phyloP scores from a whole-genome alignment of 2,888 invertebrate genomes.

The Zhuqinia jingwanae region DNA sequence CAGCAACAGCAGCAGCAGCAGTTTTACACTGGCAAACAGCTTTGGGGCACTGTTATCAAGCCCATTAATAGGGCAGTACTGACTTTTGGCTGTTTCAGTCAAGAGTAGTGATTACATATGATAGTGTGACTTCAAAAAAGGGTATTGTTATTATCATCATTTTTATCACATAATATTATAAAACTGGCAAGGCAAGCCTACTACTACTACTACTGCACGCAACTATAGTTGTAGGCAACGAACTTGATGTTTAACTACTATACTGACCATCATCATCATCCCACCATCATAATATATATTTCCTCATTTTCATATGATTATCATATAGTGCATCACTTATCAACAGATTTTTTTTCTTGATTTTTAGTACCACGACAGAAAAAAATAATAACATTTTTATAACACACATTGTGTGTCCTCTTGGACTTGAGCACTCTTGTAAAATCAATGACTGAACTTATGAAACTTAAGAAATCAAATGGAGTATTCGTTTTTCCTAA shows the following conservation, averaged over 20 bases:
- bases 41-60: conserved; percentile 23
- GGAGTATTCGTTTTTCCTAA: neutral
- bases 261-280: neutral
- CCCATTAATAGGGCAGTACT: conserved; percentile 28
- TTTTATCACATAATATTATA: neutral
- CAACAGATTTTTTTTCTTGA: neutral
- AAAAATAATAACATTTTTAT: neutral
- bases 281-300: neutral
- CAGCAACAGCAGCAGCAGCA: no score
- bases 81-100: neutral
- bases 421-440: neutral
- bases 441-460: conserved; percentile 35
- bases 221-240: no score
- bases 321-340: neutral
- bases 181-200: conserved; percentile 23
- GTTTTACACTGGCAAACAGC: conserved; percentile 3
- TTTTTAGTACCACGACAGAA: neutral
- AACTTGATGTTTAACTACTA: conserved; percentile 20
- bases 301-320: conserved; percentile 36
- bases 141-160: no score
- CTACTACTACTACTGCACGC: neutral
- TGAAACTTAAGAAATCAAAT: conserved; percentile 23
- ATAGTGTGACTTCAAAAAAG: neutral
- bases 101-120: conserved; percentile 7
- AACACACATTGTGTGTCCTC: neutral